Base-by-base conservation (phyloP, 2,113 vertebrate genomes). In the Pachyramphus minor region DNA sequence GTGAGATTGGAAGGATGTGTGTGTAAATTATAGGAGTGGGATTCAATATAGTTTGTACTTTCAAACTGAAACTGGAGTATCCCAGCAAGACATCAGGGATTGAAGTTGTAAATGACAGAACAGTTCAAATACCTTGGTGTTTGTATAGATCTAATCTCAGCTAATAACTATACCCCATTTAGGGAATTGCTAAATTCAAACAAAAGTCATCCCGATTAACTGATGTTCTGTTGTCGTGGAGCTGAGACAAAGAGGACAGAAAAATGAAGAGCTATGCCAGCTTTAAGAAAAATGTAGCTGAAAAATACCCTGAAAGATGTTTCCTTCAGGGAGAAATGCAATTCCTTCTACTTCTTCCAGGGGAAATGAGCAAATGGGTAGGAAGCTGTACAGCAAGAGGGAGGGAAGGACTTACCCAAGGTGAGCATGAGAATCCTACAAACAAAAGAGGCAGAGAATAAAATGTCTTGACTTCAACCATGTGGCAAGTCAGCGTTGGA, bases 171-270 rank as follows among this genome's bases (percentile, higher is more conserved):
- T 37, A 44, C 41, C 18, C 37, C 23, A 30, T 90, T 87, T 80
- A 90, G 88, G 45, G 78, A 88, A 75, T 58, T 93, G 75, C 58
- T 90, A 35, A 84, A 83, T 71, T 89, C 77, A 95, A 84, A 89
- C 74, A 68, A 66, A 95, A 94, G 68, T 84, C 66, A 47, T 71
- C 35, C 66, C 69, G 69, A 75, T 89, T 86, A 96, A 59, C 58
- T 87, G 84, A 60, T 10, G 2, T 55, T 80, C 60, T 60, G 33
- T 58, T 71, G 56, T 75, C 55, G 39, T n/a, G 35, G 45, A 95
- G 47, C 87, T 0, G 10, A 95, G 56, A 84, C 28, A 66, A 71
- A 81, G 69, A 74, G 14, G 5, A 59, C 76, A 73, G n/a, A 14
- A 77, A 84, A 93, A 74, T 33, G 8, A 82, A 67, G 30, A 85